Evolutionary conservation across 1,140 invertebrate species (phyloP).

Genomic region (Nixonia krombeini): DNA sequence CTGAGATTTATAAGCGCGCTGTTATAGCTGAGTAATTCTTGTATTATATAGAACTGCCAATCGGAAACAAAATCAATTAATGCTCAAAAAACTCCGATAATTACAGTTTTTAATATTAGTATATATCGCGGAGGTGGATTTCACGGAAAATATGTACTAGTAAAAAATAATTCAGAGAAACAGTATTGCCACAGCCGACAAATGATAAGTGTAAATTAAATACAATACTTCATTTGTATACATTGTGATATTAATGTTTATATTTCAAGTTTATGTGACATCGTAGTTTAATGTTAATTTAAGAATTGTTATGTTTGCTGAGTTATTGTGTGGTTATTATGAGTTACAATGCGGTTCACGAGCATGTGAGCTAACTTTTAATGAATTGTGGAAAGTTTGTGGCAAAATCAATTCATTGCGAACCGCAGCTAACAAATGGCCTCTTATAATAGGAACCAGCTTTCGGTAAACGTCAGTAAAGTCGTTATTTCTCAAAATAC

Average conservation of each 20-base stretch:
- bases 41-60: slow-evolving; percentile 68
- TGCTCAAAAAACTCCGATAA: slow-evolving; percentile 59
- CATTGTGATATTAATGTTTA: slow-evolving; percentile 50
- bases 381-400: no score
- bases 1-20: slow-evolving; percentile 26
- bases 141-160: slow-evolving; percentile 33
- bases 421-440: slow-evolving; percentile 55
- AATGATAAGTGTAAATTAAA: slow-evolving; percentile 51
- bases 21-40: slow-evolving; percentile 41
- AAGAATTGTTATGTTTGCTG: slow-evolving; percentile 41
- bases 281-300: no score
- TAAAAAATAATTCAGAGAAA: slow-evolving; percentile 26
- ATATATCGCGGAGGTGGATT: slow-evolving; percentile 26
- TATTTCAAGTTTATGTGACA: slow-evolving; percentile 46
- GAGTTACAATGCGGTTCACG: no score
- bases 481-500: slow-evolving; percentile 53
- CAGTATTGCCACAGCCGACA: slow-evolving; percentile 49
- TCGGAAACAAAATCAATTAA: slow-evolving; percentile 55
- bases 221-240: no score
- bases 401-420: no score
- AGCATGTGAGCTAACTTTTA: no score
- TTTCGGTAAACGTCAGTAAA: slow-evolving; percentile 59
- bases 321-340: no score
- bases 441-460: slow-evolving; percentile 61
- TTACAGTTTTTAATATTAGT: slow-evolving; percentile 46